These are phyloP conservation scores for Anthophora plumipes DNA, from an alignment of 2,888 invertebrate species.

Conservation along the genomic window DNA sequence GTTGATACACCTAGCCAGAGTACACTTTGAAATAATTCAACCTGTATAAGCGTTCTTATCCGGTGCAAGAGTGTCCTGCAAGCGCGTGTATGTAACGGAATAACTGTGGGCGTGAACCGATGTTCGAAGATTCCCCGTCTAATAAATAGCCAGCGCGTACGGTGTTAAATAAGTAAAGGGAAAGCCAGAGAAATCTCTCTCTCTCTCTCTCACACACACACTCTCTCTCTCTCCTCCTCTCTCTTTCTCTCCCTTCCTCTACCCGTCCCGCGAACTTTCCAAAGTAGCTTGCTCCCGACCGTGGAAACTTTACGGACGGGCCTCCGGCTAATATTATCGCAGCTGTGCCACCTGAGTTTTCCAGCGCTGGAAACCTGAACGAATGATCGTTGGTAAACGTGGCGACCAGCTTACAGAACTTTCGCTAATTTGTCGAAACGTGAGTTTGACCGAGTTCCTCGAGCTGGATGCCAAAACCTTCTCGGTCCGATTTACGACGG, in stretches of 20 bases:
- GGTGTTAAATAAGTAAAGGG: conserved; percentile 73
- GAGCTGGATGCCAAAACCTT: too few relatives aligned
- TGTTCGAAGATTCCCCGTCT: conserved; percentile 49
- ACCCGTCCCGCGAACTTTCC: conserved; percentile 58
- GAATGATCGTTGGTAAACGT: conserved; percentile 38
- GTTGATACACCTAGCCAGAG: neutral
- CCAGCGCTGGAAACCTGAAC: conserved; percentile 14
- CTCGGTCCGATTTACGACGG: conserved; percentile 20
- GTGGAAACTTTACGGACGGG: conserved; percentile 30
- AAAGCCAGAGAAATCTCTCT: conserved; percentile 34
- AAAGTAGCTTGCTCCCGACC: conserved; percentile 61
- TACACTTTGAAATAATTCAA: neutral
- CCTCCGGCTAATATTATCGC: conserved; percentile 43
- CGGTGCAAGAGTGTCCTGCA: neutral
- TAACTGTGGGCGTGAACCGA: conserved; percentile 1
- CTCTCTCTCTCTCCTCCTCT: conserved; percentile 13
- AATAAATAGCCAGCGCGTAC: conserved; percentile 65
- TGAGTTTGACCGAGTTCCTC: conserved; percentile 28
- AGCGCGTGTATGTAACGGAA: neutral
- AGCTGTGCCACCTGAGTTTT: conserved; percentile 53
- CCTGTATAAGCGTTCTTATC: neutral
- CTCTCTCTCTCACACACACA: conserved; percentile 2
- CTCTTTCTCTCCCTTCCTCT: conserved; percentile 13
- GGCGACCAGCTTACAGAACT: conserved; percentile 30
- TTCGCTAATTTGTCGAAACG: conserved; percentile 36